A percentile compares a stretch with the other conserved stretches of the same genome.
Evolutionary conservation across 1,140 invertebrate genomes (phyloP).

Genomic region (Meteorus sp.): DNA sequence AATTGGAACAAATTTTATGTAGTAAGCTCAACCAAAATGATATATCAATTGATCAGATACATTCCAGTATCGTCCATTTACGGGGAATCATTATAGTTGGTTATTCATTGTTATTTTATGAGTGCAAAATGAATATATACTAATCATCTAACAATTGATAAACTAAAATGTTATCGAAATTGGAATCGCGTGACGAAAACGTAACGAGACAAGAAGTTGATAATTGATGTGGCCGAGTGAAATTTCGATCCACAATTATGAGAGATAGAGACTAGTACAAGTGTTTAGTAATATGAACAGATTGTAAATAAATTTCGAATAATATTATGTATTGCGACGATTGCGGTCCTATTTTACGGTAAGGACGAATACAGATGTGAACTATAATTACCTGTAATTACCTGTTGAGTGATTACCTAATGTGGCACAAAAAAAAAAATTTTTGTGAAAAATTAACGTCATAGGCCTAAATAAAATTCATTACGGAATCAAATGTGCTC

Average conservation of each 20-base stretch:
- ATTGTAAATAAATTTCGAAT: no score
- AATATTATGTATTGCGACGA: no score
- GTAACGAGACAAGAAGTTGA: no score
- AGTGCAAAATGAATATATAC: no score
- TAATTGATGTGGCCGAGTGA: no score
- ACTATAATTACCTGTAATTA: conserved; percentile 17
- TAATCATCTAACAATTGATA: no score
- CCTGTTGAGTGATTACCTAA: conserved; percentile 18
- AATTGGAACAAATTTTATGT: conserved; percentile 32
- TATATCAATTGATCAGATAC: conserved; percentile 24
- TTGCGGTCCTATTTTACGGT: no score
- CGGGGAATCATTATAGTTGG: no score
- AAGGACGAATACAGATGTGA: background rate
- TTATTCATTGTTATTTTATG: no score
- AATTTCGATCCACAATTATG: conserved; percentile 17
- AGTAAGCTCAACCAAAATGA: conserved; percentile 30
- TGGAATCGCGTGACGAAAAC: background rate
- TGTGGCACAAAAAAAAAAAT: no score
- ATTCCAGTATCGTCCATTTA: conserved; percentile 18
- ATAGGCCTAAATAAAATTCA: conserved; percentile 42
- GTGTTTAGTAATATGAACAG: background rate
- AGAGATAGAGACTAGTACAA: conserved; percentile 16
- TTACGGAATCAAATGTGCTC: conserved; percentile 37
- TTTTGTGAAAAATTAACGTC: conserved; percentile 24
- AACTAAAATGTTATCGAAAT: no score